Conservation (phyloP, 2,888 invertebrate species). For the Sinohyriopsis cumingii region DNA sequence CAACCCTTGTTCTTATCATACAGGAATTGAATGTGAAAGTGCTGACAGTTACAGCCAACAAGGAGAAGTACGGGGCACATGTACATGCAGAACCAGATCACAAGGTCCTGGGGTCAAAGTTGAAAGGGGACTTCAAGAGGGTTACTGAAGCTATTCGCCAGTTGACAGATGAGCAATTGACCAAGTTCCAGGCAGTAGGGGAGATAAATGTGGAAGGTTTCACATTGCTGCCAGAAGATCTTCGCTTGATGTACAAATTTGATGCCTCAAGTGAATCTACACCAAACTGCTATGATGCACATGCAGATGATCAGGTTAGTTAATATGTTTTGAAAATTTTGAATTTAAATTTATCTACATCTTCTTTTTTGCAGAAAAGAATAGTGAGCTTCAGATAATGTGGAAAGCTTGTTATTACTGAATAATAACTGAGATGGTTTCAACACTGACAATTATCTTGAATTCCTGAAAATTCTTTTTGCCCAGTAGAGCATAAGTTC, state of each 20-base stretch:
- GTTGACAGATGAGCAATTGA: conserved; percentile 78
- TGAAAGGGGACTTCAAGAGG: conserved; percentile 81
- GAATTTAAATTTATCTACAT: too few relatives aligned
- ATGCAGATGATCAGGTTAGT: conserved; percentile 84
- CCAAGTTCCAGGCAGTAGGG: conserved; percentile 80
- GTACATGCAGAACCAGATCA: conserved; percentile 96
- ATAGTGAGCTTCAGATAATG: too few relatives aligned
- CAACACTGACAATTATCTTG: too few relatives aligned
- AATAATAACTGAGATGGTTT: too few relatives aligned
- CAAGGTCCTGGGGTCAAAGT: conserved; percentile 88
- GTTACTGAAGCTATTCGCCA: conserved; percentile 81
- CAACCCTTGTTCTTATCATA: not conserved
- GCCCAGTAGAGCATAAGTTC: too few relatives aligned
- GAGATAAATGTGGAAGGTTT: conserved; percentile 84
- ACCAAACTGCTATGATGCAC: conserved; percentile 82
- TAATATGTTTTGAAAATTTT: not conserved
- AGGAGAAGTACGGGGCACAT: conserved; percentile 91
- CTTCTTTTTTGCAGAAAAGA: too few relatives aligned
- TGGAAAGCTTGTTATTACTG: too few relatives aligned
- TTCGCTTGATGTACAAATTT: conserved; percentile 82
- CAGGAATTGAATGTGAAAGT: conserved; percentile 91
- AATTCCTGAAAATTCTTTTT: too few relatives aligned
- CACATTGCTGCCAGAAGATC: conserved; percentile 74
- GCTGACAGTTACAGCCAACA: conserved; percentile 89
- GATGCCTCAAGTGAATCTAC: conserved; percentile 72